phyloP scores from a whole-genome alignment of 2,797 vertebrate genomes.

The Pogonophryne albipinna region DNA sequence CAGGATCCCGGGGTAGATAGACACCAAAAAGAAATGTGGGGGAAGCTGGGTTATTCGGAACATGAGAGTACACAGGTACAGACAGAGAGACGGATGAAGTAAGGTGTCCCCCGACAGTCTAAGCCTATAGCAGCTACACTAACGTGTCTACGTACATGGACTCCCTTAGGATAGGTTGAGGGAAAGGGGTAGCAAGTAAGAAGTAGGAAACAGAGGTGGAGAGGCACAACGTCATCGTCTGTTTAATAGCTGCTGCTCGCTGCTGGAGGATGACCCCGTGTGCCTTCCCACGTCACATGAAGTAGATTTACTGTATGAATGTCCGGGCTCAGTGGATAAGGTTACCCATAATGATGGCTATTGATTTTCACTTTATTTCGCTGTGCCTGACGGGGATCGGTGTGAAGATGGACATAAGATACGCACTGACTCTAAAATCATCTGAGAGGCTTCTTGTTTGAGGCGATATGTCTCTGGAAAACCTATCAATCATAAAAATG shows the following conservation, averaged over 20 bases:
- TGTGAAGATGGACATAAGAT: conserved; percentile 47
- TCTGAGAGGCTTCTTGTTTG: conserved; percentile 39
- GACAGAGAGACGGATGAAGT: no score
- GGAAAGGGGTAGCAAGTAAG: no score
- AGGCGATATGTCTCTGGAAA: conserved; percentile 36
- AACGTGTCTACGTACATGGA: no score
- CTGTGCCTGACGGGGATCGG: conserved; percentile 33
- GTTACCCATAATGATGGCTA: conserved; percentile 62
- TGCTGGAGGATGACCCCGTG: conserved; percentile 45
- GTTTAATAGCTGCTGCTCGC: conserved; percentile 27
- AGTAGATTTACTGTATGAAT: conserved; percentile 51
- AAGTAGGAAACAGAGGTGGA: no score
- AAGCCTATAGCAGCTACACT: no score
- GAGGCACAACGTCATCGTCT: conserved; percentile 9
- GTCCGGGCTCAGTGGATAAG: conserved; percentile 44
- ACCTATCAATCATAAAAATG: conserved; percentile 30
- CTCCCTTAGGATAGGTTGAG: no score
- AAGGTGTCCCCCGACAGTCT: no score
- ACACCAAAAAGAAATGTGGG: no score
- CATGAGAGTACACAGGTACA: no score
- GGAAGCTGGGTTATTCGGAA: no score
- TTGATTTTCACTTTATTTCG: conserved; percentile 62
- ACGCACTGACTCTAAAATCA: conserved; percentile 31
- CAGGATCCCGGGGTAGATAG: no score
- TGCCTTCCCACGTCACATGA: conserved; percentile 35